Evolutionary conservation across 2,113 vertebrate species (phyloP), one percentile per base, ranked within the genome.

Genomic region (Delphinus delphis): DNA sequence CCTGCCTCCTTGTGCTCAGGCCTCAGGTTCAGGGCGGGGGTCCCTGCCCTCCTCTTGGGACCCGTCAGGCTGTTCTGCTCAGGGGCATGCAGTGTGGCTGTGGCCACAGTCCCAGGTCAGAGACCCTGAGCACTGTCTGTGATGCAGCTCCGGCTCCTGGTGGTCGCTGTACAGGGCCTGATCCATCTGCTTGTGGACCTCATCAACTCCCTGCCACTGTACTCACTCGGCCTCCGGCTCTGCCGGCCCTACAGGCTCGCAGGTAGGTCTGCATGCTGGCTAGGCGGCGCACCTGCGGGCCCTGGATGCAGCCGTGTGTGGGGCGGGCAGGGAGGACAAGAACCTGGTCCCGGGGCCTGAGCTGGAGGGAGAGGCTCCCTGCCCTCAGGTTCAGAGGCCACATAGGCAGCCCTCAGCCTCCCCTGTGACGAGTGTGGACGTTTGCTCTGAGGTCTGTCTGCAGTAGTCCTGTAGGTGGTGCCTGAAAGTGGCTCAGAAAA

Each of bases 151-250:
- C 99, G 99, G 67, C 98, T 99, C 95, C 98, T 99, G 98, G 99
- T 99, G 97, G 99, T 99, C 93, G 63, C 99, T 21, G 99, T 99
- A 93, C 99, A 99, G 97, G 99, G 99, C 53, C 88, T 99, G 88
- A 98, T 99, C 86, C 99, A 99, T 94, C 98, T 99, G 97, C 99
- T 99, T 0, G 98, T 99, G 90, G 99, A 99, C 96, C 98, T 99
- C 76, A 98, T 99, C 93, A 99, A 99, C 98, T 99, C 99, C 9
- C 98, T 99, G 97, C 99, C 99, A 0, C 98, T 99, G 87, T 99
- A 99, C 31, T 99, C 99, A 0, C n/a, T 99, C 9, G 97, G 98
- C 50, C 99, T 99, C 23, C 99, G 99, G 3, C 67, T 99, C 95
- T 99, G 98, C 97, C 99, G 99, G 1, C 98, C 99, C 53, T 99